Evolutionary conservation across 2,888 invertebrate genomes (phyloP), one percentile per base, ranked within the genome.

Genomic region (Lordiphosa fenestrarum): DNA sequence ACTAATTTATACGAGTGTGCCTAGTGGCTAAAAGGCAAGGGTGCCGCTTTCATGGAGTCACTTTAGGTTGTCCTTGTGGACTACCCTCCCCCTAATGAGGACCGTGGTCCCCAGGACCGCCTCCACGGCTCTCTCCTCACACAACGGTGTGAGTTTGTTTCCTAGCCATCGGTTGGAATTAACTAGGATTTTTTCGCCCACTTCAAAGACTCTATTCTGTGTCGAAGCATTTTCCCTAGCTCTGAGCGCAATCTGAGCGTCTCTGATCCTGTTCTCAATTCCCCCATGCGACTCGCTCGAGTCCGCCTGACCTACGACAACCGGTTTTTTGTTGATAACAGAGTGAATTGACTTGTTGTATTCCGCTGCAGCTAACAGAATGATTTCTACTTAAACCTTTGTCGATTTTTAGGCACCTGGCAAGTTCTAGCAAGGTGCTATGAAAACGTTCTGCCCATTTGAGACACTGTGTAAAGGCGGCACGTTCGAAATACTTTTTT

Each of bases 311-410:
- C 48, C 37, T 2, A 51, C 39, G 9, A 52, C 51, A 12, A 33
- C 37, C 10, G 46, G 60, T 13, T 40, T 60, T 12, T 12, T 36
- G 15, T 48, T 13, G 23, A 40, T 55, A 30, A 54, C 37, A 15
- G 52, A 60, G 7, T 55, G 52, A 10, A 60, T 60, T 2, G 52
- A 41, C 6, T 50, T 60, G n/a, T 55, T 60, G 13, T 64, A 55
- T 7, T 46, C 40, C 9, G 49, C 41, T 3, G 52, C 52, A 15
- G 41, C 54, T 15, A 15, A 15, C 15, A 15, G 15, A 15, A 15
- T 15, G 15, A 15, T 15, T 15, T 15, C 15, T 15, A 15, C 15
- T 15, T 15, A 15, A 1, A 15, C 15, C 15, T 15, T 15, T 15
- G 15, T 15, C 15, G 15, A 15, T 15, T 15, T 15, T 15, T 15